Evolutionary conservation across 2,113 vertebrate genomes (phyloP), one percentile per base, ranked within the genome.

Genomic region (Tenebrosternarchus preto): DNA sequence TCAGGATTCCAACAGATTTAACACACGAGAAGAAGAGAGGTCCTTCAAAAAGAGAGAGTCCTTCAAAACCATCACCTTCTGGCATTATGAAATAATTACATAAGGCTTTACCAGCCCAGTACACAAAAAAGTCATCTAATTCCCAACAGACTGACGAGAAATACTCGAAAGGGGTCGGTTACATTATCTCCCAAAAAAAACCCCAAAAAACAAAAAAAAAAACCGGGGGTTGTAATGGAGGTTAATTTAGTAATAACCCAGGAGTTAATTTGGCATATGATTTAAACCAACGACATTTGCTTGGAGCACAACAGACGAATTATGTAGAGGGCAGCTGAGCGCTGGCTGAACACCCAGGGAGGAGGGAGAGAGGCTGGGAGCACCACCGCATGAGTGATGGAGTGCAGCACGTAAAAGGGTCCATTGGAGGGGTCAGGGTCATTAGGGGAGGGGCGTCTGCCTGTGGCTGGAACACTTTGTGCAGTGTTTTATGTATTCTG

Each of bases 201-300:
- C 57, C 57, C 64, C 5, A 31, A 55, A 66, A 73, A 20, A 67
- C 59, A 67, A 83, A 69, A 31, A 46, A 82, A n/a, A n/a, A n/a
- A n/a, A n/a, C n/a, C 50, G 70, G 17, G 64, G 80, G 29, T 81
- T 78, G 36, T 78, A 84, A 78, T 86, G 19, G 85, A 90, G 86
- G 87, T 88, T 85, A 86, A 90, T 85, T 85, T 89, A 24, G 73
- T 56, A 83, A 73, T 85, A 72, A 86, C 31, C 46, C 78, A 82
- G 76, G 66, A 83, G 79, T 80, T 82, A 83, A 87, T 82, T 85
- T 68, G 0, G 70, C 80, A 81, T 78, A 76, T 77, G 84, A 88
- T 87, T 86, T 66, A 78, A 86, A 74, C 46, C 78, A 84, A 11
- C 86, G 85, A 81, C 83, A 89, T 88, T 86, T 90, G 57, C 86